Evolutionary conservation across 2,888 invertebrate genomes (phyloP), one percentile per base, ranked within the genome.

Genomic region (Leptopilina drosophilae): DNA sequence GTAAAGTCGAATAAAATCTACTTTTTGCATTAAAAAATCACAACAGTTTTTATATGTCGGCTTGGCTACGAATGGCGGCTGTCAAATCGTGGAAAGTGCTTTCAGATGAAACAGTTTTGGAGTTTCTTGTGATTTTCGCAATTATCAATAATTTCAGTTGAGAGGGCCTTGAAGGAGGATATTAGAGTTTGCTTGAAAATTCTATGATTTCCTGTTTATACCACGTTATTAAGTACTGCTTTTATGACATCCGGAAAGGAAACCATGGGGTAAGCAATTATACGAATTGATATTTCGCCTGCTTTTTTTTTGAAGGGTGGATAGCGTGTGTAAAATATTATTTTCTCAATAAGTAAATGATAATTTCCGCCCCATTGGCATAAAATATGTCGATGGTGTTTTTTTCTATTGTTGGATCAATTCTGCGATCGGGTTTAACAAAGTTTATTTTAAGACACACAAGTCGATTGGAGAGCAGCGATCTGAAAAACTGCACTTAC

Each of bases 211-310:
- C 82, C 82, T 79, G 85, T 84, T 84, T 87, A 82, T 87, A 88
- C 73, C 56, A 53, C 26, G 56, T 73, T 56, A 73, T 62, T 73
- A 40, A 82, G 84, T 87, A 78, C 86, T 85, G 85, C 82, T 89
- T 90, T 87, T 89, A 96, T 96, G 96, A 95, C 95, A 94, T 95
- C 95, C 92, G 96, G 95, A 93, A 96, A 95, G 93, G 95, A 96
- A 93, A 94, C 94, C 88, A 96, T 96, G 96, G 96, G 96, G 96
- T 96, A 92, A 94, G 94, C 94, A 88, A 82, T 84, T 83, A 80
- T 79, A 77, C 64, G 69, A 67, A 89, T 89, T 89, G 49, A 88
- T 87, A 87, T 80, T 83, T 85, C 42, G 83, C 85, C 88, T 90
- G 90, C 91, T 92, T 91, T 33, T 33, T 33, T 33, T 33, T 91